Base-by-base conservation (phyloP, 2,888 invertebrate species). In the Diarsia brunnea region DNA sequence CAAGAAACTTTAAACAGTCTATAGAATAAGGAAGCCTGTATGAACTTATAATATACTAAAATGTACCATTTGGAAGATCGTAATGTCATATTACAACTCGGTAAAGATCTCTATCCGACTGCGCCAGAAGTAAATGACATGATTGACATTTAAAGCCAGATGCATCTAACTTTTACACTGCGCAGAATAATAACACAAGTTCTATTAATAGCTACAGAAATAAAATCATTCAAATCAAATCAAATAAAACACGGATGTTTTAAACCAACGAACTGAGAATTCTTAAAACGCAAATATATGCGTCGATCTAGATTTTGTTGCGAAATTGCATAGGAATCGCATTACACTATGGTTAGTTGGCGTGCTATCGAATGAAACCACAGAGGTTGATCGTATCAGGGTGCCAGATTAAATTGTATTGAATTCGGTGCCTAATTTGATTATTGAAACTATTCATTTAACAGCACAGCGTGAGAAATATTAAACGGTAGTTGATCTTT, bases 291-390 rank as follows among this genome's bases (percentile, higher is more conserved):
- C 53, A 71, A 78, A 79, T 70, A 53, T 71, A 74, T 76, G 74
- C 78, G 45, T 72, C 69, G 76, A 68, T 84, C 85, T 83, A 79
- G 79, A 78, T 81, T 80, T 65, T 43, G 69, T 85, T 82, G 74
- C 69, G 65, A 78, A 84, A 85, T 74, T 45, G 60, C 19, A 68
- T 75, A 55, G 78, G 87, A 78, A 76, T 87, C 74, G 49, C 63
- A 75, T 83, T 83, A 86, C 86, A 75, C 61, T 74, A 64, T 70
- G 72, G 75, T 70, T 63, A 70, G 61, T 55, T 53, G 69, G 51
- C n/a, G n/a, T 63, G 31, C 69, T 81, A 78, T 68, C 53, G 64
- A 67, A 63, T 77, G 66, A 43, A 69, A 82, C 87, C 85, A 66
- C 87, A 82, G 78, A 75, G 51, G 58, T 65, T 71, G 78, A 75